A percentile compares a stretch with the other conserved stretches of the same genome.
Conservation (phyloP, 2,888 invertebrate genomes). For the Protonemura montana region DNA sequence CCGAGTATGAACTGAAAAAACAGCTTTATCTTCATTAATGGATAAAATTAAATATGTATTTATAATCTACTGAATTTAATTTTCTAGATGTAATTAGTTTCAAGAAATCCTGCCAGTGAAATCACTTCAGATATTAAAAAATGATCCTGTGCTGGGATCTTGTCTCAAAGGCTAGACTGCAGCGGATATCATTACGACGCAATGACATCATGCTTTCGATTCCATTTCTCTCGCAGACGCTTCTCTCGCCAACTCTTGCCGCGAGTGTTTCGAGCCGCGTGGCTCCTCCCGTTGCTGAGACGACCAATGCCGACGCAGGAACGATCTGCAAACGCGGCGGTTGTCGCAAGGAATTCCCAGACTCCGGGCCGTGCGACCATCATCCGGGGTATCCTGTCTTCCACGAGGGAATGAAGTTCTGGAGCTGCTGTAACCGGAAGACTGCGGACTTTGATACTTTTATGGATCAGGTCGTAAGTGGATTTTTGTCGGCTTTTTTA, state of each 20-base stretch:
- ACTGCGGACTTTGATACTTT: conserved; percentile 95
- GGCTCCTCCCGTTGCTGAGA: background rate
- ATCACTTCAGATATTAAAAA: too few relatives aligned
- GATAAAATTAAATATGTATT: too few relatives aligned
- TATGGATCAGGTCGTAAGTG: conserved; percentile 74
- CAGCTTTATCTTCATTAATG: too few relatives aligned
- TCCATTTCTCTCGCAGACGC: background rate
- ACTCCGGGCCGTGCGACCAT: conserved; percentile 74
- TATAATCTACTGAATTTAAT: too few relatives aligned
- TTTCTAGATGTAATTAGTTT: too few relatives aligned
- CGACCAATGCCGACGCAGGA: conserved; percentile 61
- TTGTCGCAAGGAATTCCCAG: conserved; percentile 72
- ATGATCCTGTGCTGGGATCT: too few relatives aligned
- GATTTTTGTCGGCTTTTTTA: too few relatives aligned
- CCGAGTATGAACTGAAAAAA: too few relatives aligned
- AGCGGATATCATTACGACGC: too few relatives aligned
- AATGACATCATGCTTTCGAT: too few relatives aligned
- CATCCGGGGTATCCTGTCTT: conserved; percentile 93
- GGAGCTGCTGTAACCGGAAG: conserved; percentile 94
- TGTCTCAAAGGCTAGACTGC: too few relatives aligned
- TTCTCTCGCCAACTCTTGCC: background rate
- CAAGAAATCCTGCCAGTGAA: too few relatives aligned
- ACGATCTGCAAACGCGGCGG: conserved; percentile 87
- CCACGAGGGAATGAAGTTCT: conserved; percentile 96
- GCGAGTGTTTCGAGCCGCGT: background rate